Evolutionary conservation across 2,113 vertebrate genomes (phyloP).

Genomic region (Indri indri): DNA sequence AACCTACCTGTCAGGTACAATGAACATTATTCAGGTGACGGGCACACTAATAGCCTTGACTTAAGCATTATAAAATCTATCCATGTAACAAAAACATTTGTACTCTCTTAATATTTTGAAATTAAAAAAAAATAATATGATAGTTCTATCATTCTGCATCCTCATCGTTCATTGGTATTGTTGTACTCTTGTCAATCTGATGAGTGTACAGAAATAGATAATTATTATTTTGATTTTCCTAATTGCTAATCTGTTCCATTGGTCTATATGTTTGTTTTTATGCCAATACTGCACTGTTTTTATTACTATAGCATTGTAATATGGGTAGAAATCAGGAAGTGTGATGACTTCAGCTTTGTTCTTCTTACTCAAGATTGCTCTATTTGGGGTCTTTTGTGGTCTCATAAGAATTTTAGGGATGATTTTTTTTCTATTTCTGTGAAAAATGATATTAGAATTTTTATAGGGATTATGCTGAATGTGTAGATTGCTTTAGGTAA

Average conservation of each 20-base stretch:
- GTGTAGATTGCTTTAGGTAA: not conserved
- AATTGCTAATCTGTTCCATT: not conserved
- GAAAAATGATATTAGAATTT: not conserved
- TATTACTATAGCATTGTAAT: not conserved
- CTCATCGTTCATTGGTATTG: not conserved
- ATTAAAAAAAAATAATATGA: no score
- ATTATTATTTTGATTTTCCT: not conserved
- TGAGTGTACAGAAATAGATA: not conserved
- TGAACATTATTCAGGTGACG: no score
- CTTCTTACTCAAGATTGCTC: not conserved
- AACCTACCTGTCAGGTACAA: no score
- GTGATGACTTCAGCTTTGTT: not conserved
- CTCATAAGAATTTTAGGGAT: no score
- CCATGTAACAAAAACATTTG: no score
- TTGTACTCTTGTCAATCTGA: not conserved
- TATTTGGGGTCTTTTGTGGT: not conserved
- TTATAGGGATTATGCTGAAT: not conserved
- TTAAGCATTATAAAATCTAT: no score
- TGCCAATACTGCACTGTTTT: not conserved
- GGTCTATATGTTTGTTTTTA: not conserved
- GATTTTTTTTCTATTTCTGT: not conserved
- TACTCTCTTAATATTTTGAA: no score
- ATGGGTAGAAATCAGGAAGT: not conserved
- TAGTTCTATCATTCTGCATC: not conserved
- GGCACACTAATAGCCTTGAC: no score